Evolutionary conservation across 2,888 invertebrate species (phyloP), one percentile per base, ranked within the genome.

Genomic region (Griposia aprilina): DNA sequence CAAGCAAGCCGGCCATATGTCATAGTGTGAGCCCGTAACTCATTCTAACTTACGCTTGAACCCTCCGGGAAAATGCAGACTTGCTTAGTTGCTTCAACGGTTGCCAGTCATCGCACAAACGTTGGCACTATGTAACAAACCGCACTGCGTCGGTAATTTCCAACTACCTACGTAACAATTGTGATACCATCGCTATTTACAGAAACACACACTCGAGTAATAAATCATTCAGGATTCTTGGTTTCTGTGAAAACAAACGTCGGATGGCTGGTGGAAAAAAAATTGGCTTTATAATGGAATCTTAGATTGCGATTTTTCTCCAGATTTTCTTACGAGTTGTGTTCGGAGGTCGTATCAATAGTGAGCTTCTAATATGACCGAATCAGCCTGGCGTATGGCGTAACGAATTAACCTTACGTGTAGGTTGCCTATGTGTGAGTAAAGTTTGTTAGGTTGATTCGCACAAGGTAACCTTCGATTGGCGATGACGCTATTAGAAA

Each of bases 61-160:
- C 76, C 65, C 78, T 76, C 26, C 69, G 13, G 72, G 72, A 70
- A 62, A 81, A 80, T 52, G 36, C n/a, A 30, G 80, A 36, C 52
- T 75, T 50, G 70, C 68, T 69, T 45, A 62, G 26, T 62, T 57
- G 74, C 57, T 74, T n/a, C 10, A 74, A 30, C 30, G 23, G 17
- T 41, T 69, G 69, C 65, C 69, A 66, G 55, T 82, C 72, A 80
- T 73, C 50, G 5, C 17, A 36, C 26, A 65, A 45, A 26, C 13
- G 20, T 45, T 52, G 60, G 59, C 23, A 20, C 11, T 45, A n/a
- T 41, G 41, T 17, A 65, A 30, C 26, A 69, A 48, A 52, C 81
- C 72, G 74, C 84, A 84, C 23, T 83, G 81, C 84, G 81, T 69
- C 71, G 15, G 68, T n/a, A 65, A 59, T 76, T 73, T 69, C 68